Conservation (phyloP, 2,113 vertebrate genomes). For the Cygnus buccinator region DNA sequence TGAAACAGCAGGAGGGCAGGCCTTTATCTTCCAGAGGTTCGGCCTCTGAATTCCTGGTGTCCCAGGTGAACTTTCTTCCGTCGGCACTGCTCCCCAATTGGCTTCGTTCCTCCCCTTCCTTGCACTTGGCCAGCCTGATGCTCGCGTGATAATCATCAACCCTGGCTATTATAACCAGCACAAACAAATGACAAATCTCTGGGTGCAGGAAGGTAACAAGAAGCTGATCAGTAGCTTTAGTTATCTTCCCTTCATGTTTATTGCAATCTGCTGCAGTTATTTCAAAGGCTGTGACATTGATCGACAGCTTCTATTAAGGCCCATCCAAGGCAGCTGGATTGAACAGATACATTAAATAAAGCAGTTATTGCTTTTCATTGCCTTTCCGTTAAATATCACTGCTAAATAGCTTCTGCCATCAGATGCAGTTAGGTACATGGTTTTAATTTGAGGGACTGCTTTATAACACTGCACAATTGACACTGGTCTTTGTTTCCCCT, state of each 20-base stretch:
- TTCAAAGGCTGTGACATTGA: slow-evolving; percentile 90
- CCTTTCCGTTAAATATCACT: slow-evolving; percentile 92
- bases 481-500: slow-evolving; percentile 88
- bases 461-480: slow-evolving; percentile 90
- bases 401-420: slow-evolving; percentile 95
- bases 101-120: not conserved
- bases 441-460: slow-evolving; percentile 98
- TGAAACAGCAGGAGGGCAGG: not conserved
- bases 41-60: not conserved
- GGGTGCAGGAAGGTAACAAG: slow-evolving; percentile 86
- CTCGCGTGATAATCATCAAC: slow-evolving; percentile 70
- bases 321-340: slow-evolving; percentile 91
- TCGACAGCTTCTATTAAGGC: slow-evolving; percentile 98
- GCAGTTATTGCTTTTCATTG: slow-evolving; percentile 99
- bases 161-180: slow-evolving; percentile 78
- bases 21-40: not conserved
- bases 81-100: not conserved
- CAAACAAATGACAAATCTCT: slow-evolving; percentile 89
- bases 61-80: not conserved
- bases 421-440: slow-evolving; percentile 93
- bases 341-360: slow-evolving; percentile 98
- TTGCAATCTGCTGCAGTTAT: slow-evolving; percentile 91
- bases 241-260: slow-evolving; percentile 94
- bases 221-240: slow-evolving; percentile 83
- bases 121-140: not conserved